phyloP scores from a whole-genome alignment of 2,888 invertebrate genomes.

The Digitonthophagus gazella region DNA sequence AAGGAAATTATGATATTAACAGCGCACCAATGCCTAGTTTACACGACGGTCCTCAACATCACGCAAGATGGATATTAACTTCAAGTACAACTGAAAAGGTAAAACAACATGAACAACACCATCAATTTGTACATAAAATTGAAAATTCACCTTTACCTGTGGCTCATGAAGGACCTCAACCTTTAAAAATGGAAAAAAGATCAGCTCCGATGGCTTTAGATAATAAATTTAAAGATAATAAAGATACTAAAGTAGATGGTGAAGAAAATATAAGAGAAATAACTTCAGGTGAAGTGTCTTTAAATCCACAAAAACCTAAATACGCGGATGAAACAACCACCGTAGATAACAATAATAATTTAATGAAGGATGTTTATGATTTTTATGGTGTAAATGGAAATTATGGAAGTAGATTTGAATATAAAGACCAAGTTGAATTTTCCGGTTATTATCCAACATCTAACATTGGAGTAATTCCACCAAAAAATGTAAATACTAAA shows the following conservation, averaged over 20 bases:
- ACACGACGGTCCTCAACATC: neutral
- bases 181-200: conserved; percentile 1
- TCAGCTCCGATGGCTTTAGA: conserved; percentile 19
- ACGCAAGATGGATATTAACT: too few species aligned
- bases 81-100: neutral
- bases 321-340: conserved; percentile 8
- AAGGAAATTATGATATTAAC: neutral
- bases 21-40: neutral
- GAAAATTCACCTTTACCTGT: conserved; percentile 19
- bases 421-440: conserved; percentile 23
- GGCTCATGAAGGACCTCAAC: conserved; percentile 19
- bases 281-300: neutral
- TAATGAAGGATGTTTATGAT: conserved; percentile 25
- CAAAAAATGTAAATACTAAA: conserved; percentile 13
- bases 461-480: conserved; percentile 25
- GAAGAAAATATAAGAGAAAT: neutral
- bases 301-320: conserved; percentile 25
- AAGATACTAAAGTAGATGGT: neutral
- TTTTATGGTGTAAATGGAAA: conserved; percentile 29
- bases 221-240: conserved; percentile 5
- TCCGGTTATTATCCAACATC: conserved; percentile 21
- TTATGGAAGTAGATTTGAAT: conserved; percentile 26
- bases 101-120: conserved; percentile 10
- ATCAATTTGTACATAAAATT: conserved; percentile 18
- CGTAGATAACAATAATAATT: conserved; percentile 10